Evolutionary conservation across 2,797 vertebrate species (phyloP).

Genomic region (Ispidina picta): DNA sequence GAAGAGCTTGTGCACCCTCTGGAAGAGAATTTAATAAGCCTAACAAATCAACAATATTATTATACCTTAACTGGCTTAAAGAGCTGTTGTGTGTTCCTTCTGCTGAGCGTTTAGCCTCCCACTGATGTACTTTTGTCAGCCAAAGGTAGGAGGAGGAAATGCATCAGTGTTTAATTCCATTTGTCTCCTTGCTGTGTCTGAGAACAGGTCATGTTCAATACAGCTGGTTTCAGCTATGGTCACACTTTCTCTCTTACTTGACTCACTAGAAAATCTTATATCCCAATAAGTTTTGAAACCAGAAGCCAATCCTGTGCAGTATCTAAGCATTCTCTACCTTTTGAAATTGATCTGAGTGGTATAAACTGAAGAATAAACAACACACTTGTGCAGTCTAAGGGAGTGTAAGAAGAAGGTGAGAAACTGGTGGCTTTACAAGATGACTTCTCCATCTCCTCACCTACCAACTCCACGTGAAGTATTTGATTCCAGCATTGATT

Average conservation of each 20-base stretch:
- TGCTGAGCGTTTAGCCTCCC: neutral
- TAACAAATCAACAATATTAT: conserved; percentile 4
- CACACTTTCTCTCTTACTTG: neutral
- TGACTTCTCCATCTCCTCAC: neutral
- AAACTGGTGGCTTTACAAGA: neutral
- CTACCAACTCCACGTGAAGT: neutral
- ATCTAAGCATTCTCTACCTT: neutral
- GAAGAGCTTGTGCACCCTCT: neutral
- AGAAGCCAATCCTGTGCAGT: neutral
- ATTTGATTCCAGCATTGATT: neutral
- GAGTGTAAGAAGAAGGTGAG: neutral
- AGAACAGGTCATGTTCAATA: neutral
- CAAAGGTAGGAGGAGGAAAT: neutral
- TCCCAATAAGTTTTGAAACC: neutral
- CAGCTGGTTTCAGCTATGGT: neutral
- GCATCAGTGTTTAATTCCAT: neutral
- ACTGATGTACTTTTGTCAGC: neutral
- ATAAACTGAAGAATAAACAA: neutral
- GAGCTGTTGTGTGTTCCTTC: neutral
- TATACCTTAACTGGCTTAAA: neutral
- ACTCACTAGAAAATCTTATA: neutral
- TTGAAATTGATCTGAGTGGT: neutral
- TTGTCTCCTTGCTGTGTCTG: neutral
- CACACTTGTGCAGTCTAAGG: neutral
- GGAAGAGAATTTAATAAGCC: neutral